phyloP scores from a whole-genome alignment of 2,113 vertebrate species.

The Pluvialis apricaria region DNA sequence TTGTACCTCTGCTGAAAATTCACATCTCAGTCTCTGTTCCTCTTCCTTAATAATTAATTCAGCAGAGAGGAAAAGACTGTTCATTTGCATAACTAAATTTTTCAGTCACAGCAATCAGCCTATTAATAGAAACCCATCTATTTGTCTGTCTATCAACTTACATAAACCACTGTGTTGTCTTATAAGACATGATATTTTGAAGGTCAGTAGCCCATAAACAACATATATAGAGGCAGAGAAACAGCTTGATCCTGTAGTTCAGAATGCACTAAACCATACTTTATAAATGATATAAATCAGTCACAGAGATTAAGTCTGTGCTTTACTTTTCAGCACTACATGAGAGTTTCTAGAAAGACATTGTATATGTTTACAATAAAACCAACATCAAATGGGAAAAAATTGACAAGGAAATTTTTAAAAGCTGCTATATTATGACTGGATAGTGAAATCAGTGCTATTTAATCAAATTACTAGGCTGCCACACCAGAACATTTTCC shows the following conservation, averaged over 20 bases:
- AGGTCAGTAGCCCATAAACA: background rate
- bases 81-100: constrained; percentile 55
- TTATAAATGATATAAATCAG: background rate
- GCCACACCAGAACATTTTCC: background rate
- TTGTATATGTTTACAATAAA: background rate
- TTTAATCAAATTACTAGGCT: background rate
- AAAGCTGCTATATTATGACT: background rate
- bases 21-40: background rate
- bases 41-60: constrained; percentile 50
- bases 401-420: background rate
- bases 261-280: background rate
- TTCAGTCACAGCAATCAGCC: constrained; percentile 25
- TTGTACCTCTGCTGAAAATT: background rate
- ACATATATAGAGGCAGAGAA: background rate
- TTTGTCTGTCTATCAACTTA: constrained; percentile 22
- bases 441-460: background rate
- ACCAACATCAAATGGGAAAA: background rate
- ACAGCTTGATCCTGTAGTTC: background rate
- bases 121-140: constrained; percentile 55
- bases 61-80: background rate
- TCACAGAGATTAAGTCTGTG: background rate
- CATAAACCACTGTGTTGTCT: background rate
- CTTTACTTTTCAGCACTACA: background rate
- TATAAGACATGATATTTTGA: background rate
- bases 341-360: background rate